Evolutionary conservation across 2,113 vertebrate species (phyloP).

Genomic region (Anolis sagrei): DNA sequence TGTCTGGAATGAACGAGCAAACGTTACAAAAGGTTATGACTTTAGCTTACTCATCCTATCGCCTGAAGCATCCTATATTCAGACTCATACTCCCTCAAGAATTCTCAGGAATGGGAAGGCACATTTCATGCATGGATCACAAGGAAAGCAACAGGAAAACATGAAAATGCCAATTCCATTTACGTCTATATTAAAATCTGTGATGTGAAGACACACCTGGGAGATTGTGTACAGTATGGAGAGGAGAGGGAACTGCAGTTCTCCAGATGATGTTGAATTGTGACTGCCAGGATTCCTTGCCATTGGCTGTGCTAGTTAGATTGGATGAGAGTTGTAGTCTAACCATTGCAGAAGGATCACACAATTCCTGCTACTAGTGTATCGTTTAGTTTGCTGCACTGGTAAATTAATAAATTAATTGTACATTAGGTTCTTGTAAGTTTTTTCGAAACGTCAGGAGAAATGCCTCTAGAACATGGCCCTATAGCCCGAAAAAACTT

Average conservation of each 20-base stretch:
- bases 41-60: not conserved
- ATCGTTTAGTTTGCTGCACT: no score
- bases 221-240: not conserved
- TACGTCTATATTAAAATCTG: not conserved
- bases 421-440: no score
- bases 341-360: conserved; percentile 3
- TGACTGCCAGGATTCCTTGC: no score
- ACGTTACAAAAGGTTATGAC: conserved; percentile 2
- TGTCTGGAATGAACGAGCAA: not conserved
- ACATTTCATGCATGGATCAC: not conserved
- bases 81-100: no score
- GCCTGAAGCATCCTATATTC: not conserved
- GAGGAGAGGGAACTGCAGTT: not conserved
- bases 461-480: no score
- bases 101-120: no score
- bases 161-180: not conserved
- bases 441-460: no score
- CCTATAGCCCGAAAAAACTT: no score
- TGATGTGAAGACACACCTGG: not conserved
- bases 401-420: no score
- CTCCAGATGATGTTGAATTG: no score
- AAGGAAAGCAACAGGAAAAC: not conserved
- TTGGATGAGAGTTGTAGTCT: not conserved
- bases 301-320: no score
- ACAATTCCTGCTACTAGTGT: no score